phyloP scores from a whole-genome alignment of 2,113 vertebrate species.

The Podarcis muralis region DNA sequence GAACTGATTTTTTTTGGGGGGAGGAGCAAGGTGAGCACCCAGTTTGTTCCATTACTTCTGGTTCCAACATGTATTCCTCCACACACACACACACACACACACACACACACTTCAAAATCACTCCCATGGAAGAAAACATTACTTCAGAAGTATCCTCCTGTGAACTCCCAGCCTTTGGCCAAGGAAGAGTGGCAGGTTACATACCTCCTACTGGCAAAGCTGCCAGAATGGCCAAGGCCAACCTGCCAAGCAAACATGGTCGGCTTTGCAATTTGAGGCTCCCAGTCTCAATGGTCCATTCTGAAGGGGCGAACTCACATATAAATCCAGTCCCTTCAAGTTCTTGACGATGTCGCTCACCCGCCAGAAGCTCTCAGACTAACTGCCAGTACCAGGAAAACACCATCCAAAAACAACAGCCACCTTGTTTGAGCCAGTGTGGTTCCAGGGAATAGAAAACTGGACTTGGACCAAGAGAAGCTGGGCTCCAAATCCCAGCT shows the following conservation, averaged over 20 bases:
- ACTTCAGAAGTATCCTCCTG: conserved; percentile 2
- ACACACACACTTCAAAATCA: background rate
- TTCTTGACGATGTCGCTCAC: background rate
- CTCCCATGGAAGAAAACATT: background rate
- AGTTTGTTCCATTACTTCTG: background rate
- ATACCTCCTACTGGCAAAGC: background rate
- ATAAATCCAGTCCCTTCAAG: background rate
- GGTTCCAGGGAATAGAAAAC: background rate
- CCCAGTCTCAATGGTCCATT: background rate
- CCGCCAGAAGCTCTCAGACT: background rate
- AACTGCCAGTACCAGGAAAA: background rate
- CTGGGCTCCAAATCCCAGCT: background rate
- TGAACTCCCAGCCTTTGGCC: background rate
- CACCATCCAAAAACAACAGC: background rate
- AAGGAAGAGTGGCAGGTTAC: background rate
- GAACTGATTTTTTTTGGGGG: background rate
- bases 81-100: background rate
- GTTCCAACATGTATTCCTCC: background rate
- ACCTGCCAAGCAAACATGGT: background rate
- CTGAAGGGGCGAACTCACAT: background rate
- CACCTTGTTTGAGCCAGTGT: background rate
- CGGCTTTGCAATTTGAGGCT: background rate
- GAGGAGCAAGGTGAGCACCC: background rate
- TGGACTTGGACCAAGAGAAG: background rate
- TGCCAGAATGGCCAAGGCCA: background rate